phyloP scores from a whole-genome alignment of 1,140 invertebrate genomes.

The Maconellicoccus hirsutus region DNA sequence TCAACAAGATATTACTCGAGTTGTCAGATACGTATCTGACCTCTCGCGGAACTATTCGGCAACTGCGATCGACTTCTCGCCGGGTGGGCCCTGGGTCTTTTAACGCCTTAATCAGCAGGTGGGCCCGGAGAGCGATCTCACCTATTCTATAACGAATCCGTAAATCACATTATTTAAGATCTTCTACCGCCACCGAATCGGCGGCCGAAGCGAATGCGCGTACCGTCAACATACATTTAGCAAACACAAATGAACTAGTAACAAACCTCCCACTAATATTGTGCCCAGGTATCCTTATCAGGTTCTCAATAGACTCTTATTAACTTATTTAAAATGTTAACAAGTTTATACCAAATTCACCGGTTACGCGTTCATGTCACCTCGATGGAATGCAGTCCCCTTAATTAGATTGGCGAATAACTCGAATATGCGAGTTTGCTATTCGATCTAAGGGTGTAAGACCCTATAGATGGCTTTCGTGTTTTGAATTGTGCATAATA shows the following conservation, averaged over 20 bases:
- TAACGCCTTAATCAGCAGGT: slow-evolving; percentile 22
- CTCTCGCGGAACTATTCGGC: slow-evolving; percentile 17
- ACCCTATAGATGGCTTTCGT: no score
- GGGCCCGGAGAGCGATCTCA: slow-evolving; percentile 1
- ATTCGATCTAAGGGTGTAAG: no score
- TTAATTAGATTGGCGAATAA: no score
- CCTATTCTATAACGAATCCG: slow-evolving; percentile 12
- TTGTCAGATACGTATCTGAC: slow-evolving; percentile 16
- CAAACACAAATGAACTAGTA: no score
- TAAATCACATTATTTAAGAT: slow-evolving; percentile 13
- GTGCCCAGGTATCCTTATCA: no score
- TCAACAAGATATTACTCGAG: slow-evolving; percentile 13
- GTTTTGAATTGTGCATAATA: no score
- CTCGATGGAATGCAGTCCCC: background rate
- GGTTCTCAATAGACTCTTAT: background rate
- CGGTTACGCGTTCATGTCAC: background rate
- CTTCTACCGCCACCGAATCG: background rate
- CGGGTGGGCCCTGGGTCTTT: slow-evolving; percentile 16
- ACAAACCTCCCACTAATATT: background rate
- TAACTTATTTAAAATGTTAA: slow-evolving; percentile 1
- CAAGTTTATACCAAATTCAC: no score
- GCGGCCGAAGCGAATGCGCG: background rate
- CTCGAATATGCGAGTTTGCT: no score
- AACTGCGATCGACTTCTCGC: slow-evolving; percentile 17
- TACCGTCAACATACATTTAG: background rate